Conservation (phyloP, 2,888 invertebrate species). For the Dicycla oo region DNA sequence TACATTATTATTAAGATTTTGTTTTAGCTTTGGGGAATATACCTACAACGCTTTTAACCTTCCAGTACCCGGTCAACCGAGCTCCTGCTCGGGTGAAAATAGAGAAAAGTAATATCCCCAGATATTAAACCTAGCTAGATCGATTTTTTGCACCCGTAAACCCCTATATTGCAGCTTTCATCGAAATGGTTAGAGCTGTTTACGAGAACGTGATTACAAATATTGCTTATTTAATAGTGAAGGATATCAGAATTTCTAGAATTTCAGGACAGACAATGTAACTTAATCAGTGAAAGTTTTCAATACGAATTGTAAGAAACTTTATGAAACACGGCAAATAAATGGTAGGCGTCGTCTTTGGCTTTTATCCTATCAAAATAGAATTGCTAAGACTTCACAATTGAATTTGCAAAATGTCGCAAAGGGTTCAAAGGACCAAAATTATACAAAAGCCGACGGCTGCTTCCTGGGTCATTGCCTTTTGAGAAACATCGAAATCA, state of each 20-base stretch:
- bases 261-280: neutral
- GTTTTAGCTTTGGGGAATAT: neutral
- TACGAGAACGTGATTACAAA: no score
- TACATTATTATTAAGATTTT: neutral
- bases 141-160: no score
- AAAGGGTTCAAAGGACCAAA: conserved; percentile 43
- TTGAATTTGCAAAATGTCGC: conserved; percentile 42
- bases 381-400: conserved; percentile 36
- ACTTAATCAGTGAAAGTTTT: neutral
- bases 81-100: no score
- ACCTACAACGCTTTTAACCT: neutral
- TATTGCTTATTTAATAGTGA: no score
- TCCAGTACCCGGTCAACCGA: no score
- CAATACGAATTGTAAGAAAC: neutral
- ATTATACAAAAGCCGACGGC: conserved; percentile 51
- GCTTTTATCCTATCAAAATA: conserved; percentile 5
- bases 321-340: neutral
- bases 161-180: no score
- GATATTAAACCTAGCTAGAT: no score
- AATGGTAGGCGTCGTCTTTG: neutral
- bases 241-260: neutral
- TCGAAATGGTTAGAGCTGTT: no score
- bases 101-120: no score
- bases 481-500: conserved; percentile 35
- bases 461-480: conserved; percentile 46